phyloP scores from a whole-genome alignment of 2,888 invertebrate genomes.

The Xylota segnis region DNA sequence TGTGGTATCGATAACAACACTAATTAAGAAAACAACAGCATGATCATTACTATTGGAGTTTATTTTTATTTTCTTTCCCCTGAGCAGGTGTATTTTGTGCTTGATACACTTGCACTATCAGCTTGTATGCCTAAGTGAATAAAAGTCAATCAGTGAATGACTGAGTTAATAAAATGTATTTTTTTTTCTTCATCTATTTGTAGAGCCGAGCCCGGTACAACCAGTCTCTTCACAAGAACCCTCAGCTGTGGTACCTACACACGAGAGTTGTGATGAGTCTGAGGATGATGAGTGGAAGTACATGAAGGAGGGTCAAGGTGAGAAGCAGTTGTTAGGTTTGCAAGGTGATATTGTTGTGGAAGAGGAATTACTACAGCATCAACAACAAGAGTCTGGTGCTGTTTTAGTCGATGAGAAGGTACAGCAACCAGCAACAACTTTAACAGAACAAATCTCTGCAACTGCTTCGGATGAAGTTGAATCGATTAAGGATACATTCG shows the following conservation, averaged over 20 bases:
- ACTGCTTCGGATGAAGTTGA: constrained; percentile 45
- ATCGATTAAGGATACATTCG: constrained; percentile 54
- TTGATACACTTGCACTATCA: constrained; percentile 15
- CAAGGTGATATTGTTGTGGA: constrained; percentile 68
- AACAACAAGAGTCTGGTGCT: constrained; percentile 28
- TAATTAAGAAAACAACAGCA: constrained; percentile 47
- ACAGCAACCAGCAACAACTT: constrained; percentile 19
- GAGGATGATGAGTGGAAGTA: constrained; percentile 95
- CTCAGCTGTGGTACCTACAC: constrained; percentile 62
- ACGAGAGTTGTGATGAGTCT: constrained; percentile 70
- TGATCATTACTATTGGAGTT: constrained; percentile 29
- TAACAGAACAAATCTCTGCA: constrained; percentile 50
- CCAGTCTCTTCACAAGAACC: constrained; percentile 64
- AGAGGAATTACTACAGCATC: constrained; percentile 54
- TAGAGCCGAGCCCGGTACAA: constrained; percentile 52
- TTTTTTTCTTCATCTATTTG: constrained; percentile 9
- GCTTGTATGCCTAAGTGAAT: neutral
- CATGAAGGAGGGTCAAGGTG: constrained; percentile 87
- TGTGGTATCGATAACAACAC: neutral
- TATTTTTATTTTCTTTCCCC: neutral
- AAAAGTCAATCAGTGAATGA: constrained; percentile 3
- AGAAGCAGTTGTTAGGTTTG: constrained; percentile 79
- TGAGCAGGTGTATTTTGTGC: neutral
- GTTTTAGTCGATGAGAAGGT: constrained; percentile 22
- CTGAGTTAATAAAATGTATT: constrained; percentile 6